A percentile compares a stretch with the other conserved stretches of the same genome.
Conservation (phyloP, 1,140 invertebrate genomes). For the Pteromalus puparum region DNA sequence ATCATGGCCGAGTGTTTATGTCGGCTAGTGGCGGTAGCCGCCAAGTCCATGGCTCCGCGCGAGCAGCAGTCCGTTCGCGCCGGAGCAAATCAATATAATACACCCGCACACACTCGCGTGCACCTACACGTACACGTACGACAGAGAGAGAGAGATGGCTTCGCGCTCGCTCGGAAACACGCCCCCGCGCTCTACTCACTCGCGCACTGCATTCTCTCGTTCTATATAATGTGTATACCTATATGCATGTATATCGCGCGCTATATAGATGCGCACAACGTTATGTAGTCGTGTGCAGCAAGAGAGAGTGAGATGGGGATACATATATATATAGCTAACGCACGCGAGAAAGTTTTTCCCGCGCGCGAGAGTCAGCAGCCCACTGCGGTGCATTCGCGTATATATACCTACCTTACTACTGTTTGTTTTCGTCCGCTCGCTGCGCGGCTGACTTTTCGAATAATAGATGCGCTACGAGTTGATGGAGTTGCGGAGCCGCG, state of each 20-base stretch:
- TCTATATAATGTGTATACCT: not conserved
- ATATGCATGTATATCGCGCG: not conserved
- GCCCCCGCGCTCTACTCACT: not conserved
- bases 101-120: not conserved
- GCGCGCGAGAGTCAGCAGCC: constrained; percentile 16
- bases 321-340: not conserved
- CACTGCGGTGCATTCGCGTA: not conserved
- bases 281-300: no score
- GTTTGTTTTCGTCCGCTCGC: not conserved
- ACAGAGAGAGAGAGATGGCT: not conserved
- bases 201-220: not conserved
- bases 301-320: no score
- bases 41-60: constrained; percentile 11
- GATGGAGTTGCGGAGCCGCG: no score
- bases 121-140: not conserved
- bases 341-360: constrained; percentile 47
- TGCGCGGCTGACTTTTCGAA: not conserved
- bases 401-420: not conserved
- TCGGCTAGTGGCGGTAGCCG: not conserved
- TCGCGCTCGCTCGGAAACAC: not conserved
- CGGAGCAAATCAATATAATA: constrained; percentile 51
- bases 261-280: not conserved
- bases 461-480: not conserved
- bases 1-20: not conserved
- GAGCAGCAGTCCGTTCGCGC: constrained; percentile 6